A percentile compares a stretch with the other conserved stretches of the same genome.
phyloP scores from a whole-genome alignment of 1,140 invertebrate species.

The Drosophila tristis region DNA sequence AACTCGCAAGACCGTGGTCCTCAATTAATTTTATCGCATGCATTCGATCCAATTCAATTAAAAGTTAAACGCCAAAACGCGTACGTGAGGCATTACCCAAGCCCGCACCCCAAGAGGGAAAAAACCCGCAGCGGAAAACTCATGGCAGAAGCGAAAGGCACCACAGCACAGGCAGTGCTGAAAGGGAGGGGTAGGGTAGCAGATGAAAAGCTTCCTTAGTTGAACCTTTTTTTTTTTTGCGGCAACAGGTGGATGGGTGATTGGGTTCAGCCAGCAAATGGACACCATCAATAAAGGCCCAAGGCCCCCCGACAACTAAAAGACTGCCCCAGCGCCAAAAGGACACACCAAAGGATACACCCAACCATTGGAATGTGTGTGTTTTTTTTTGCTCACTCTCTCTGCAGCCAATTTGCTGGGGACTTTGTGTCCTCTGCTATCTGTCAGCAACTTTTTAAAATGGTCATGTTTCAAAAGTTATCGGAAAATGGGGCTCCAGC shows the following conservation, averaged over 20 bases:
- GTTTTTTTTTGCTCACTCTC: slow-evolving; percentile 13
- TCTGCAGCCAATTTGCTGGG: slow-evolving; percentile 68
- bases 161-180: background rate
- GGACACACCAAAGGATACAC: slow-evolving; percentile 12
- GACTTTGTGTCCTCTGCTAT: slow-evolving; percentile 40
- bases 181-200: slow-evolving; percentile 4
- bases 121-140: slow-evolving; percentile 5
- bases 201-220: background rate
- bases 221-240: slow-evolving; percentile 41
- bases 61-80: slow-evolving; percentile 68
- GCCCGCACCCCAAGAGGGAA: background rate
- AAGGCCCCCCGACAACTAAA: slow-evolving; percentile 38
- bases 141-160: too few species aligned
- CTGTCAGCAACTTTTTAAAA: slow-evolving; percentile 68
- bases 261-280: slow-evolving; percentile 28
- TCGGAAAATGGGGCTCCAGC: slow-evolving; percentile 11
- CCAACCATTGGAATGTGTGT: background rate
- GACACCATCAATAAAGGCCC: slow-evolving; percentile 69
- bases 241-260: slow-evolving; percentile 50
- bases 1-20: slow-evolving; percentile 1
- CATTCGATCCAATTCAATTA: slow-evolving; percentile 81
- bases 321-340: slow-evolving; percentile 19
- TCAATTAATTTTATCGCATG: slow-evolving; percentile 81
- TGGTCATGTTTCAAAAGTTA: slow-evolving; percentile 59
- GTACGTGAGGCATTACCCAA: slow-evolving; percentile 74